A percentile compares a stretch with the other conserved stretches of the same genome.
Conservation (phyloP, 1,140 invertebrate genomes). For the Euura lappo region DNA sequence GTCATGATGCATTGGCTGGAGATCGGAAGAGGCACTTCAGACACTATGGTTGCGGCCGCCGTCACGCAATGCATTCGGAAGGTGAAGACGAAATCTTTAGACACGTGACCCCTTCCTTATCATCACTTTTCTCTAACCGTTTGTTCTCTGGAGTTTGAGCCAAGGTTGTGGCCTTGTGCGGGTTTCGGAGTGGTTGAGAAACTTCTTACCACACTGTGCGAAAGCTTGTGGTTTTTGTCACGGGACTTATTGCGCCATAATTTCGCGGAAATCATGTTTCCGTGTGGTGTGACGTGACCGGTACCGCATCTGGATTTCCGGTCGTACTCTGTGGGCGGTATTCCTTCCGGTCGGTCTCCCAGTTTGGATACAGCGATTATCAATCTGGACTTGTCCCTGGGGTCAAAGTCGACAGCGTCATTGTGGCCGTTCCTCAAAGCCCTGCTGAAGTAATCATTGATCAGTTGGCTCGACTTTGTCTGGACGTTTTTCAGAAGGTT, state of each 20-base stretch:
- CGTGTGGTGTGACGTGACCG: not conserved
- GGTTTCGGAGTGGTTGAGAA: too few relatives aligned
- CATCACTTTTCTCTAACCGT: too few relatives aligned
- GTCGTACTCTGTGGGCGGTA: not conserved
- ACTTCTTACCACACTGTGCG: not conserved
- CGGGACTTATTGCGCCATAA: not conserved
- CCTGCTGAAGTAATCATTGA: conserved; percentile 31
- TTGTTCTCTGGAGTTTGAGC: too few relatives aligned
- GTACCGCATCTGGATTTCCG: not conserved
- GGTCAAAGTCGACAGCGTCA: too few relatives aligned
- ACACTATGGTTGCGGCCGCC: conserved; percentile 79
- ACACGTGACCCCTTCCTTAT: too few relatives aligned
- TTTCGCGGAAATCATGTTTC: not conserved
- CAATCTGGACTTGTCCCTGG: not conserved
- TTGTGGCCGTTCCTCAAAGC: not conserved
- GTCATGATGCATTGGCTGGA: conserved; percentile 81
- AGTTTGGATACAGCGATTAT: not conserved
- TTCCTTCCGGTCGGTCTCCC: not conserved
- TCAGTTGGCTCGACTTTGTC: conserved; percentile 27
- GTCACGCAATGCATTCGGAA: conserved; percentile 80
- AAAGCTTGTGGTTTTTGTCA: not conserved
- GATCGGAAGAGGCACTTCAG: conserved; percentile 72
- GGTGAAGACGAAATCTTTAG: conserved; percentile 53
- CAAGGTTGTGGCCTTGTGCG: too few relatives aligned
- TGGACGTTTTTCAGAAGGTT: conserved; percentile 31